Conservation (phyloP, 1,140 invertebrate genomes). For the Temnothorax longispinosus region DNA sequence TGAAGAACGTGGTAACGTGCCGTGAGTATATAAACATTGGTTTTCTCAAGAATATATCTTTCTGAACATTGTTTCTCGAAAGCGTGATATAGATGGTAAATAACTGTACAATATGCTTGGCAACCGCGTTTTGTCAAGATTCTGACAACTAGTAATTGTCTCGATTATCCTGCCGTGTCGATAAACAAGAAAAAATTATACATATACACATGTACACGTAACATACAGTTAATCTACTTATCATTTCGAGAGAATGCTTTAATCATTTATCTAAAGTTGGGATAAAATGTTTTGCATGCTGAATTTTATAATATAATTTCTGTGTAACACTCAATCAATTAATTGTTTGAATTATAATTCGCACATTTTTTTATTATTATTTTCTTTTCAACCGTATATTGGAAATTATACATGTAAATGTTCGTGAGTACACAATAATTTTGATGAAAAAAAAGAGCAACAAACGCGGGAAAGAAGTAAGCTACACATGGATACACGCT, state of each 20-base stretch:
- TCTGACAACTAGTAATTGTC: slow-evolving; percentile 37
- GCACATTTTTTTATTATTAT: background rate
- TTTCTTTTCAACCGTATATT: background rate
- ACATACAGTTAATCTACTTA: background rate
- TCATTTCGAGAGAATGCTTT: background rate
- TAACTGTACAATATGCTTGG: slow-evolving; percentile 39
- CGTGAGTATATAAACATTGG: slow-evolving; percentile 25
- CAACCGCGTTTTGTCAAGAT: slow-evolving; percentile 14
- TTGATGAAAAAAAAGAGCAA: background rate
- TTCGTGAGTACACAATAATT: background rate
- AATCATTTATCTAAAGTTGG: background rate
- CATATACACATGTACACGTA: background rate
- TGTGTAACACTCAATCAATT: background rate
- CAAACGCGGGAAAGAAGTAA: background rate
- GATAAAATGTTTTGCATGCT: background rate
- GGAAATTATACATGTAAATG: background rate
- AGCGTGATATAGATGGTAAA: slow-evolving; percentile 27
- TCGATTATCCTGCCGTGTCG: slow-evolving; percentile 52
- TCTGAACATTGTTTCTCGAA: slow-evolving; percentile 16
- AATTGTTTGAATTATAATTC: background rate
- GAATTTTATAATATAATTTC: background rate
- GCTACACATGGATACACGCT: slow-evolving; percentile 10
- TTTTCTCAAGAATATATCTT: slow-evolving; percentile 17
- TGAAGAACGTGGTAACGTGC: slow-evolving; percentile 6
- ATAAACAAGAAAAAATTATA: slow-evolving; percentile 10